Conservation (phyloP, 2,888 invertebrate genomes). For the Zhuqinia jingwanae region DNA sequence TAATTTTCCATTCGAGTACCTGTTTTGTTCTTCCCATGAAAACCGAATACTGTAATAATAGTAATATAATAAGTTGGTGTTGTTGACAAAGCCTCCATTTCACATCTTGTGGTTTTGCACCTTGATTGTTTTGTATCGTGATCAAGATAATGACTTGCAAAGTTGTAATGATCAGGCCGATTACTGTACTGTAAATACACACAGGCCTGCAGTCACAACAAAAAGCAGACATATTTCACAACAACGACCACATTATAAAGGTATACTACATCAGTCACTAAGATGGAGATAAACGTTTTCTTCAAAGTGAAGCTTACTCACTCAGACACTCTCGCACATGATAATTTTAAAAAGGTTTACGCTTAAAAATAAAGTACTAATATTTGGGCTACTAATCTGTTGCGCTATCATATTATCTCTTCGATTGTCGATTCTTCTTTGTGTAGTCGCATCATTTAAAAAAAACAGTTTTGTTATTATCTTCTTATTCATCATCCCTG, state of each 20-base stretch:
- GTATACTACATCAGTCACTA: background rate
- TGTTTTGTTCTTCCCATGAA: no score
- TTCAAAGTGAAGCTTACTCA: background rate
- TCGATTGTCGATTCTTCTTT: background rate
- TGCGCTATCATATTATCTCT: background rate
- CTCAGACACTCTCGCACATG: background rate
- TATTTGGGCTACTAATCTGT: constrained; percentile 11
- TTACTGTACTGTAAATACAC: background rate
- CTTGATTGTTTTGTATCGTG: background rate
- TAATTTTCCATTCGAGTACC: no score
- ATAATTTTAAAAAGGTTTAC: background rate
- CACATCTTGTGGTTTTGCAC: background rate
- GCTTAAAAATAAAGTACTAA: background rate
- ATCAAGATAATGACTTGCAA: constrained; percentile 7
- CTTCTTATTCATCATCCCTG: constrained; percentile 5
- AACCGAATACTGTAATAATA: no score
- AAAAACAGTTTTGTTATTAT: background rate
- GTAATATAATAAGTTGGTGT: no score
- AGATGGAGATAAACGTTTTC: background rate
- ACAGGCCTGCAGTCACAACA: no score
- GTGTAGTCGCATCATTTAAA: constrained; percentile 6
- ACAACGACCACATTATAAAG: background rate
- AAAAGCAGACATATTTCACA: no score
- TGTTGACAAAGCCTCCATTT: no score
- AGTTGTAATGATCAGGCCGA: background rate